phyloP scores from a whole-genome alignment of 2,888 invertebrate genomes.

The Nephrotoma appendiculata region DNA sequence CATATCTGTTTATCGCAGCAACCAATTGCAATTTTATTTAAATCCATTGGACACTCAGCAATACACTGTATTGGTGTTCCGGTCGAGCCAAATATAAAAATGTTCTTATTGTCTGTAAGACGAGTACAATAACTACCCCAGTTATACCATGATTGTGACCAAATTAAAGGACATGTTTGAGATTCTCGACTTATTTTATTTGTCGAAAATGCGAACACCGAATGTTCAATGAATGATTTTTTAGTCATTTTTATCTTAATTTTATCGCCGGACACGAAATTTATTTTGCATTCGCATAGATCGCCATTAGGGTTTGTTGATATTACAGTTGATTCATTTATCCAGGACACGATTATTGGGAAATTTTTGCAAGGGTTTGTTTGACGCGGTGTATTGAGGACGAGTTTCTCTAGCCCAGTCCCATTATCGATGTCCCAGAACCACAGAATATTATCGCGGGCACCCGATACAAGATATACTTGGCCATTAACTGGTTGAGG shows the following conservation, averaged over 20 bases:
- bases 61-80: slow-evolving; percentile 12
- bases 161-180: neutral
- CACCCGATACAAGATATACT: slow-evolving; percentile 18
- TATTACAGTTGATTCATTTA: neutral
- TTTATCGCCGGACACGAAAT: neutral
- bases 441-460: slow-evolving; percentile 19
- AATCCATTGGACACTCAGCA: slow-evolving; percentile 28
- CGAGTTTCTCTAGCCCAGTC: slow-evolving; percentile 16
- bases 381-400: slow-evolving; percentile 9
- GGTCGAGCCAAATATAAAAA: neutral
- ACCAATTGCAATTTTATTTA: slow-evolving; percentile 46
- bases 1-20: slow-evolving; percentile 67
- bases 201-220: neutral
- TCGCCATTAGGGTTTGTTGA: neutral
- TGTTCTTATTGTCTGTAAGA: neutral
- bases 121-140: neutral
- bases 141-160: neutral
- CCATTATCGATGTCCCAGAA: slow-evolving; percentile 23
- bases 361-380: neutral
- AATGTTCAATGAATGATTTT: neutral
- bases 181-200: neutral
- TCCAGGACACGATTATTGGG: neutral
- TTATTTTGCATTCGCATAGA: neutral
- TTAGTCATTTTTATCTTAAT: neutral
- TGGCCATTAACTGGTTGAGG: slow-evolving; percentile 1